Conservation (phyloP, 1,140 invertebrate genomes). For the Schlechtendalia chinensis region DNA sequence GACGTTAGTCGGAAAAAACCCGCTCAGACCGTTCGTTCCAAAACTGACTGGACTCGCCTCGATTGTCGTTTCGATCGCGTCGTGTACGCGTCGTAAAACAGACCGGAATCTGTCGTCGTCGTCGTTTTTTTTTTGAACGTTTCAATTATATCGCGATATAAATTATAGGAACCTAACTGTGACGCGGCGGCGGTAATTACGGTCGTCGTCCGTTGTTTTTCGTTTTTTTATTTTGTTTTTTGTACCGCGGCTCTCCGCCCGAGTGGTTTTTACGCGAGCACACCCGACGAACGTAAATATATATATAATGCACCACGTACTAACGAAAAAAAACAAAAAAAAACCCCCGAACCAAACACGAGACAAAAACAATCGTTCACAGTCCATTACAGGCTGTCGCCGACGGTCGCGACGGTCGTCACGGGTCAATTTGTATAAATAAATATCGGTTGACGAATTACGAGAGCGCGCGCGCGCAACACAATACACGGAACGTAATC, state of each 20-base stretch:
- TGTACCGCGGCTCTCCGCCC: conserved; percentile 5
- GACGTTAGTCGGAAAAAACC: too few species aligned
- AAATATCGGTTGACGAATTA: conserved; percentile 38
- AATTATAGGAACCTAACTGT: too few species aligned
- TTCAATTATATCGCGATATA: too few species aligned
- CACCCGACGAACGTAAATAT: not conserved
- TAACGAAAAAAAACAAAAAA: not conserved
- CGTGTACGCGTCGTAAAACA: too few species aligned
- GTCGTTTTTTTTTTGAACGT: too few species aligned
- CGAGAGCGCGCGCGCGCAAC: too few species aligned
- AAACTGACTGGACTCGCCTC: too few species aligned
- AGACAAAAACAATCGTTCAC: conserved; percentile 32
- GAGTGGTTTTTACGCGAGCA: not conserved
- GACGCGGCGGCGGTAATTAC: not conserved
- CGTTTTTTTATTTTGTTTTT: too few species aligned
- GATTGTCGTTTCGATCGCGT: too few species aligned
- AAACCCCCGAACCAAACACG: not conserved
- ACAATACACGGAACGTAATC: too few species aligned
- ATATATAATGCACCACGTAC: not conserved
- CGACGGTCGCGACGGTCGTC: not conserved
- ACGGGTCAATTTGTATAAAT: conserved; percentile 36
- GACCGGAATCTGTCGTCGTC: too few species aligned
- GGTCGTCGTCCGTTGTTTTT: not conserved
- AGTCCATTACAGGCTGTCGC: conserved; percentile 8
- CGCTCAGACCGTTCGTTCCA: too few species aligned